Conservation (phyloP, 2,888 invertebrate species). For the Tromatobia lineatoria region DNA sequence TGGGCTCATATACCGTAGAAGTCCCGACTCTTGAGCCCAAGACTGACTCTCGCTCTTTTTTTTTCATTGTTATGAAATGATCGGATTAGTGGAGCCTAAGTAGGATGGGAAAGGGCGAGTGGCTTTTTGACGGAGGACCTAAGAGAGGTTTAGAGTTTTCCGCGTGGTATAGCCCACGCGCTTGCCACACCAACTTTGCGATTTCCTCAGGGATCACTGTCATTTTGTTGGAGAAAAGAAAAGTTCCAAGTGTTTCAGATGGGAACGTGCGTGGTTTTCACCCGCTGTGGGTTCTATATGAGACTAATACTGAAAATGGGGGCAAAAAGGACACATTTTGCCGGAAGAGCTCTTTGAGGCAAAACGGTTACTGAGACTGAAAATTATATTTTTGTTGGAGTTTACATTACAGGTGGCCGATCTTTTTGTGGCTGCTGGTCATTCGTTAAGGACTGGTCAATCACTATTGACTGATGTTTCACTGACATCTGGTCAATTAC, state of each 20-base stretch:
- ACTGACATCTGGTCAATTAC: too few relatives aligned
- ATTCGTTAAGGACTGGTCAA: too few relatives aligned
- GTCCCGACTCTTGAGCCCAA: background rate
- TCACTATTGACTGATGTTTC: too few relatives aligned
- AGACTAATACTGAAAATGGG: background rate
- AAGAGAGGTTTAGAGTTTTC: background rate
- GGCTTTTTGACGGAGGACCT: slow-evolving; percentile 5
- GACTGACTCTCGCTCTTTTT: background rate
- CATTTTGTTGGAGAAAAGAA: slow-evolving; percentile 37
- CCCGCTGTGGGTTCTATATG: background rate
- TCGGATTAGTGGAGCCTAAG: slow-evolving; percentile 34
- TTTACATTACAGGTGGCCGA: too few relatives aligned
- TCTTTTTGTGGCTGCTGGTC: too few relatives aligned
- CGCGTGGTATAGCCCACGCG: background rate
- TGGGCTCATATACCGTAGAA: background rate
- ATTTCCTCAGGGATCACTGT: slow-evolving; percentile 66
- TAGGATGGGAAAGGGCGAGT: background rate
- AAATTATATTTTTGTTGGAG: too few relatives aligned
- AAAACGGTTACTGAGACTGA: too few relatives aligned
- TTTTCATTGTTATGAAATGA: slow-evolving; percentile 41
- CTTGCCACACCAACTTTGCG: slow-evolving; percentile 42
- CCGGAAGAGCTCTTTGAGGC: too few relatives aligned
- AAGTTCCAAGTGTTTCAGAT: slow-evolving; percentile 47
- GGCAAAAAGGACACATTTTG: too few relatives aligned
- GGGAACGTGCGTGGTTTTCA: slow-evolving; percentile 19